Evolutionary conservation across 2,888 invertebrate genomes (phyloP), one percentile per base, ranked within the genome.

Genomic region (Graphium colonna): DNA sequence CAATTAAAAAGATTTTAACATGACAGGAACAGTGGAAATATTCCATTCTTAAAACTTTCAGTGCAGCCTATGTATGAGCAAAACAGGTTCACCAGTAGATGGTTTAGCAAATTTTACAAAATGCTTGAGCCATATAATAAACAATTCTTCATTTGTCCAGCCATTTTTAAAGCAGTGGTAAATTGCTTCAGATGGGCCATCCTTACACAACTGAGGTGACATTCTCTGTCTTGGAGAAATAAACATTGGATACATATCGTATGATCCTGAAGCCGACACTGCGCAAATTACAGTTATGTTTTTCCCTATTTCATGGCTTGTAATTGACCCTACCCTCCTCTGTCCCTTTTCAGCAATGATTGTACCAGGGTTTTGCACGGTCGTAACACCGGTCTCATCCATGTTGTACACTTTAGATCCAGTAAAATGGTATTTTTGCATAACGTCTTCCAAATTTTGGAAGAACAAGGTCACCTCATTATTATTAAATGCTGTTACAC

Each of bases 181-280:
- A 33, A 33, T 7, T 2, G 77, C 67, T 40, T 69, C 71, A 46
- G 64, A 52, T 52, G 76, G 77, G 7, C 80, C 79, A 65, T 70
- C 75, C 50, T 69, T 69, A 54, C 75, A 67, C 5, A 83, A 61
- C 1, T 55, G 51, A 13, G 73, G 70, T 13, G 69, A 69, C 73
- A 78, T 68, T 52, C 75, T 71, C 57, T 79, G 69, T 16, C 78
- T 54, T 0, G 79, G 77, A 53, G 75, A 84, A 40, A 86, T 80
- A 60, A 82, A 81, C 77, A 84, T 77, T 4, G 80, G 82, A 5
- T 80, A 79, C 28, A 83, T 64, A n/a, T n/a, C n/a, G 59, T 61
- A 80, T 1, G 51, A 55, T 0, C 80, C 79, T 13, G 75, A 62
- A 57, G 75, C 72, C 63, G 65, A 80, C 65, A 79, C 71, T 9